phyloP scores from a whole-genome alignment of 2,888 invertebrate genomes.

The Brenthis hecate region DNA sequence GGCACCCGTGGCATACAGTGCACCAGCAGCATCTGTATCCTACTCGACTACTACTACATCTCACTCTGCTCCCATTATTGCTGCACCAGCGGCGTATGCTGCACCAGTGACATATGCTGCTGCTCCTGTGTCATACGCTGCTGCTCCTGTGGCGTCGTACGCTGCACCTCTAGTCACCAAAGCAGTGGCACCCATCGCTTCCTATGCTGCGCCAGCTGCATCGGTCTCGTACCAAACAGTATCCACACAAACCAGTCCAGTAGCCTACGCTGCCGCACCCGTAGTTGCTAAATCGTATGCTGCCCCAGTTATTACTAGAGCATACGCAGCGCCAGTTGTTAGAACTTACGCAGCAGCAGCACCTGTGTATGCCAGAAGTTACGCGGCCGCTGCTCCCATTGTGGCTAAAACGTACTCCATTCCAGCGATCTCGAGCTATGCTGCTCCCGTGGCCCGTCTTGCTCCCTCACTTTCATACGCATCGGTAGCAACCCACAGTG shows the following conservation, averaged over 20 bases:
- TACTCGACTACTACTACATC: constrained; percentile 58
- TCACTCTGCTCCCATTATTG: constrained; percentile 51
- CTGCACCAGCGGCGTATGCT: constrained; percentile 43
- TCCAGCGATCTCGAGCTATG: constrained; percentile 24
- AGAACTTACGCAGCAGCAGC: constrained; percentile 44
- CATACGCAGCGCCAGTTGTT: constrained; percentile 40
- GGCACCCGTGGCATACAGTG: constrained; percentile 65
- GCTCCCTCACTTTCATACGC: constrained; percentile 58
- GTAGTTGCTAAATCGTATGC: constrained; percentile 47
- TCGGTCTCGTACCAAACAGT: constrained; percentile 47
- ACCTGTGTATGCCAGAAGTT: constrained; percentile 46
- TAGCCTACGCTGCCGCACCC: constrained; percentile 63
- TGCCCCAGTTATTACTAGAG: constrained; percentile 37
- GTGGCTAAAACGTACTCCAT: constrained; percentile 29
- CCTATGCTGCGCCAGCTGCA: constrained; percentile 38
- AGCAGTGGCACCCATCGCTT: constrained; percentile 9
- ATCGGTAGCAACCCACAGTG: constrained; percentile 82
- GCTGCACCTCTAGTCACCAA: constrained; percentile 20
- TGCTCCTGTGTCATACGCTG: constrained; percentile 54
- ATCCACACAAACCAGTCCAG: constrained; percentile 42
- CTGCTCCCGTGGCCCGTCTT: constrained; percentile 37
- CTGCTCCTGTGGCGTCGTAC: constrained; percentile 59
- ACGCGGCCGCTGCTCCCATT: constrained; percentile 37
- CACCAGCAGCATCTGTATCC: constrained; percentile 64
- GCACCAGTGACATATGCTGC: constrained; percentile 58